Percentiles rank a stretch among this genome's conserved stretches.
phyloP scores from a whole-genome alignment of 2,113 vertebrate genomes.

The Coregonus clupeaformis region DNA sequence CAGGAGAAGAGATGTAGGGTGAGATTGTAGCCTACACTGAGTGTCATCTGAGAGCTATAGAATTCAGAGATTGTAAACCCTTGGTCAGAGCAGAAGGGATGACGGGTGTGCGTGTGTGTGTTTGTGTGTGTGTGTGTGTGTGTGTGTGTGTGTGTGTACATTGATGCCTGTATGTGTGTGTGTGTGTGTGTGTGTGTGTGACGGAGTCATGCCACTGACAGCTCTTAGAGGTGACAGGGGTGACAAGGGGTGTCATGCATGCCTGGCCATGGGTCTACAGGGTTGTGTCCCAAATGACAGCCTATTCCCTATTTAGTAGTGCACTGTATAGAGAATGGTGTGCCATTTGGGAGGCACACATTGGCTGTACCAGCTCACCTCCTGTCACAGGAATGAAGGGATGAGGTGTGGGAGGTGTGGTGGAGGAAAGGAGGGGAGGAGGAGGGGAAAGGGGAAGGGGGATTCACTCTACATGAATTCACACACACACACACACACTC shows the following conservation, averaged over 20 bases:
- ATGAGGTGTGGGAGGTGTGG: not conserved
- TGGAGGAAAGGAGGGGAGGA: slow-evolving; percentile 37
- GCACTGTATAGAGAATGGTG: too few relatives aligned
- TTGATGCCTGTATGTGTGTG: not conserved
- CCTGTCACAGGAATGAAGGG: slow-evolving; percentile 5
- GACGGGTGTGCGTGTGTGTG: too few relatives aligned
- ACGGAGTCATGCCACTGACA: slow-evolving; percentile 64
- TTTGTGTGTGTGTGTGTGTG: too few relatives aligned
- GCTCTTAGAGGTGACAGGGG: slow-evolving; percentile 49
- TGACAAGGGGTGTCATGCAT: slow-evolving; percentile 44
- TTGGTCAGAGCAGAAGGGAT: too few relatives aligned
- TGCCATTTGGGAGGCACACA: too few relatives aligned
- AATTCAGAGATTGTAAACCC: too few relatives aligned
- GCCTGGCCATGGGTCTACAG: not conserved
- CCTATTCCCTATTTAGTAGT: not conserved
- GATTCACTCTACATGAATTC: slow-evolving; percentile 80
- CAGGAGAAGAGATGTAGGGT: slow-evolving; percentile 16
- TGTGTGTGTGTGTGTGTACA: not conserved
- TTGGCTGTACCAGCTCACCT: slow-evolving; percentile 11
- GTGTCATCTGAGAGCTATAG: too few relatives aligned
- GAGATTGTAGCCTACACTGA: slow-evolving; percentile 17
- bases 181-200: not conserved
- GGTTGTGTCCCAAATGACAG: not conserved
- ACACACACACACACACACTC: too few relatives aligned
- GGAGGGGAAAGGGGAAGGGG: slow-evolving; percentile 51